Base-by-base conservation (phyloP, 2,888 invertebrate species). In the Phymatocera aterrima region DNA sequence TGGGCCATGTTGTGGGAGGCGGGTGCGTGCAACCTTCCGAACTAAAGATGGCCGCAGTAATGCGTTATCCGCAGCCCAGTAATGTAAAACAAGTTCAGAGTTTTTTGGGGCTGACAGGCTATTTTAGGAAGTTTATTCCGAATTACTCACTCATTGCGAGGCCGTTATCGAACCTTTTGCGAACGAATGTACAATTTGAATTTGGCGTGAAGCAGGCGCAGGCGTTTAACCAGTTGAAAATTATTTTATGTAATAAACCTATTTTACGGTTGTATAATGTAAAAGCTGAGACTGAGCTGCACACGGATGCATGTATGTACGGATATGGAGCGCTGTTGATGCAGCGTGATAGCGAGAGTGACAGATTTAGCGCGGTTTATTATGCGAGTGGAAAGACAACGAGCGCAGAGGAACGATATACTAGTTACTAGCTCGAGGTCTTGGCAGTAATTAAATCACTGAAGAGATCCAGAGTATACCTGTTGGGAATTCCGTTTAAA, bases 321-420 rank as follows among this genome's bases (percentile, higher is more conserved):
- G 88, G 88, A 0, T 81, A 85, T 61, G 88, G 87, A 18, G 84
- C 85, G 2, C 83, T 87, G 8, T 61, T 88, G 4, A n/a, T 89
- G 64, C 85, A 86, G 78, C 80, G 80, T 34, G 79, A 79, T 48
- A 72, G 34, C 5, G 82, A 84, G n/a, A 84, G 84, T 60, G 78
- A 79, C 8, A 15, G 12, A 51, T 64, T 83, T 0, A 83, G 86
- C 5, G 88, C 88, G 0, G 85, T 89, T 10, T 68, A 80, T 51
- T 82, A 77, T 57, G 79, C 81, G 79, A 83, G 82, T 51, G 77
- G 79, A 24, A 81, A 82, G 65, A 81, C 81, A 1, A 80, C 77
- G 34, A 54, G 78, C 1, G 48, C 40, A 4, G 82, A 82, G 40
- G 75, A 79, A 31, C 81, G 81, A 15, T 82, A 80, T 54, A 77